Evolutionary conservation across 1,140 invertebrate species (phyloP).

Genomic region (Micrasema minimum): DNA sequence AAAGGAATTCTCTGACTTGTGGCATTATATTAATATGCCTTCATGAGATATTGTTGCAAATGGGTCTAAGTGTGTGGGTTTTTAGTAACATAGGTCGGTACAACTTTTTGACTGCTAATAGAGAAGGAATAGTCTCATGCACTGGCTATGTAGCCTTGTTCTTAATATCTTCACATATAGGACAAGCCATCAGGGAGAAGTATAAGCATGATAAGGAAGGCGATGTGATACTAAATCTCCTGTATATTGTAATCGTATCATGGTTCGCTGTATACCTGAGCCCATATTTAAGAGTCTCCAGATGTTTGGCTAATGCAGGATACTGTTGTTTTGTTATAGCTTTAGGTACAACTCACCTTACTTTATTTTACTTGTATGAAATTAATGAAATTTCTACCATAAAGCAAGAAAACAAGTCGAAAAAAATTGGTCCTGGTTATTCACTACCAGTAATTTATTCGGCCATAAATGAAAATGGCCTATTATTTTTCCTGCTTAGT

Average conservation of each 20-base stretch:
- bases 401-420: constrained; percentile 38
- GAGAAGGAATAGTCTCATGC: constrained; percentile 88
- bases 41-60: constrained; percentile 77
- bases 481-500: constrained; percentile 80
- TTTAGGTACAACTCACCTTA: constrained; percentile 67
- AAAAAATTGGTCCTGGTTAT: constrained; percentile 48
- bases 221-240: constrained; percentile 57
- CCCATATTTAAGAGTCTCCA: constrained; percentile 67
- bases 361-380: constrained; percentile 69
- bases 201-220: constrained; percentile 55
- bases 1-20: constrained; percentile 63
- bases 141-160: constrained; percentile 88
- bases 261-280: constrained; percentile 65
- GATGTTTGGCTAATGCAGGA: constrained; percentile 80
- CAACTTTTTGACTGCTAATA: constrained; percentile 82
- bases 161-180: constrained; percentile 77
- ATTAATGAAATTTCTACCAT: constrained; percentile 52
- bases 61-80: constrained; percentile 77
- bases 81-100: constrained; percentile 69
- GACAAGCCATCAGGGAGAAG: constrained; percentile 68
- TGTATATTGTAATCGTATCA: constrained; percentile 60
- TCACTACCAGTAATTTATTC: constrained; percentile 70
- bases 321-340: constrained; percentile 81
- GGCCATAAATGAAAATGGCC: constrained; percentile 79
- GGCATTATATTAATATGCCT: constrained; percentile 68